These are phyloP conservation scores for Pangasius larnaudii DNA, from an alignment of 2,797 vertebrate species.

Conservation along the genomic window DNA sequence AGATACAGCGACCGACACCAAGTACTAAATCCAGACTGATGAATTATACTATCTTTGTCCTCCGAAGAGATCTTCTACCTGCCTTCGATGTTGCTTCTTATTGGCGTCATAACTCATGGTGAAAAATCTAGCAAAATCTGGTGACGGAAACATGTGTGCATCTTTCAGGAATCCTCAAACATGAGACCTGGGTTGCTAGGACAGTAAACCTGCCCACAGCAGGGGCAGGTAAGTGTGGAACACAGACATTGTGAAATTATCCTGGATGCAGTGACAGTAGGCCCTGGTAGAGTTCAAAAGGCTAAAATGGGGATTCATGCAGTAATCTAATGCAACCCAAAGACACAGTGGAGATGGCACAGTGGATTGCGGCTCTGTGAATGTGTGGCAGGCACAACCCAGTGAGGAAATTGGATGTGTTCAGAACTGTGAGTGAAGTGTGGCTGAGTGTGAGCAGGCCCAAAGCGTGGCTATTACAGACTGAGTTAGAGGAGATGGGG, in stretches of 20 bases:
- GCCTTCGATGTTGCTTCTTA: conserved; percentile 44
- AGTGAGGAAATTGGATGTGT: conserved; percentile 56
- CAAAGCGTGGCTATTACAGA: conserved; percentile 57
- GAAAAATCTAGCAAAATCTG: conserved; percentile 21
- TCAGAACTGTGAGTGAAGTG: conserved; percentile 42
- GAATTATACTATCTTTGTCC: conserved; percentile 42
- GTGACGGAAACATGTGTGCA: conserved; percentile 28
- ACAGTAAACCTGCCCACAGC: background rate
- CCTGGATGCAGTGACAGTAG: conserved; percentile 31
- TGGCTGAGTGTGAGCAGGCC: conserved; percentile 51
- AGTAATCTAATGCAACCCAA: conserved; percentile 45
- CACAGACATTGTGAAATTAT: conserved; percentile 14
- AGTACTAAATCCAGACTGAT: conserved; percentile 47
- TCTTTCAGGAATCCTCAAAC: conserved; percentile 29
- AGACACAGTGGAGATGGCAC: conserved; percentile 47
- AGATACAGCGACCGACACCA: conserved; percentile 42
- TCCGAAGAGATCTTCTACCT: conserved; percentile 35
- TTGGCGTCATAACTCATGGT: conserved; percentile 48
- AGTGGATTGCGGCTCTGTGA: conserved; percentile 41
- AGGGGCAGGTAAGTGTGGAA: conserved; percentile 15
- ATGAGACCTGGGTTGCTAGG: conserved; percentile 28
- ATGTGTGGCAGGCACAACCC: conserved; percentile 44
- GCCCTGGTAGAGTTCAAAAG: conserved; percentile 34
- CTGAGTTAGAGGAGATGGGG: conserved; percentile 55
- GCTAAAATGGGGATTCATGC: conserved; percentile 36